Evolutionary conservation across 2,113 vertebrate genomes (phyloP).

Genomic region (Candoia aspera): DNA sequence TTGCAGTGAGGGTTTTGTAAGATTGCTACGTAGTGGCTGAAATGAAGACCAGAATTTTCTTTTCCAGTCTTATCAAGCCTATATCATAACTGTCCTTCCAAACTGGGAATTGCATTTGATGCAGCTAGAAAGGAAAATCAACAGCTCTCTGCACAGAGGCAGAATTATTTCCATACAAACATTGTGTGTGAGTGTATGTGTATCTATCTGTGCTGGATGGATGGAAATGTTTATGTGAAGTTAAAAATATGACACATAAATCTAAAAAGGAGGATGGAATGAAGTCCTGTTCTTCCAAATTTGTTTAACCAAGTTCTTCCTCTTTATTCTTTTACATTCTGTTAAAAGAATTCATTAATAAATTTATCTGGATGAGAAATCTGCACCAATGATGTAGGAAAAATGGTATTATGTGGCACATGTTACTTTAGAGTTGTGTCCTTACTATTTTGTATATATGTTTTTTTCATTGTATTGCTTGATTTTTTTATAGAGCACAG

Average conservation of each 20-base stretch:
- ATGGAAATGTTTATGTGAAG: neutral
- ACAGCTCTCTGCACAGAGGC: too few species aligned
- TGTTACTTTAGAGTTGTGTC: neutral
- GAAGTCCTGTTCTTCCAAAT: neutral
- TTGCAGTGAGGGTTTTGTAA: constrained; percentile 38
- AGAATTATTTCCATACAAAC: neutral
- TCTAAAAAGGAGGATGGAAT: neutral
- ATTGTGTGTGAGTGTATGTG: too few species aligned
- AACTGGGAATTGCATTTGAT: neutral
- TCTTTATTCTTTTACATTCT: neutral
- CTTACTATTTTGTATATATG: neutral
- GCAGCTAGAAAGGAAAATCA: neutral
- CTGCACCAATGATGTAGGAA: neutral
- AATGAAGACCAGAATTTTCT: too few species aligned
- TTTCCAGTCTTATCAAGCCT: too few species aligned
- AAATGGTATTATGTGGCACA: neutral
- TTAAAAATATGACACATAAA: neutral
- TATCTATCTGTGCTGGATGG: neutral
- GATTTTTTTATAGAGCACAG: neutral
- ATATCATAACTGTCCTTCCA: neutral
- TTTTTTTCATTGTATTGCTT: neutral
- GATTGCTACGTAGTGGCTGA: too few species aligned
- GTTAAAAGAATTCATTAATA: neutral
- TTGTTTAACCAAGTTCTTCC: neutral
- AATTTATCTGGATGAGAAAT: neutral